Evolutionary conservation across 30 jellyfish, hydroid and myxozoan genomes (phyloP), one percentile per base, ranked within the genome.

Genomic region (Turritopsis rubra): DNA sequence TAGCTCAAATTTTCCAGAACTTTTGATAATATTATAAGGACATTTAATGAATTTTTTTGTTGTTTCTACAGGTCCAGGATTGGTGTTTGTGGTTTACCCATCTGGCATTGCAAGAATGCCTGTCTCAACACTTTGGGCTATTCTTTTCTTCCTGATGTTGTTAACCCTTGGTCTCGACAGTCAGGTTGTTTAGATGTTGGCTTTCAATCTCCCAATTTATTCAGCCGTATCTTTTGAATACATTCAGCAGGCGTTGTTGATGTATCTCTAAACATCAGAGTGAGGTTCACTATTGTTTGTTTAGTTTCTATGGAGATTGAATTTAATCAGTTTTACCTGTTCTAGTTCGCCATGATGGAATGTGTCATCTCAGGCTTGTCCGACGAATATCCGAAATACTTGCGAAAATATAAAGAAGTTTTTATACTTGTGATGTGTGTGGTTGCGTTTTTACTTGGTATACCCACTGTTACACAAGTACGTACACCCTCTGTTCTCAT

Each of bases 51-150:
- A n/a, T n/a, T n/a, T n/a, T n/a, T n/a, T n/a, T n/a, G n/a, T n/a
- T n/a, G n/a, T 53, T 54, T 0, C 65, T 52, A 31, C 53, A 89
- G 96, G 96, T 54, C 96, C 96, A 7, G 96, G 96, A 25, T 76
- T 89, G 54, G 96, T 91, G 16, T 89, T 89, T 75, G 91, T 89
- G 24, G 96, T 91, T 3, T 89, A 89, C 81, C 96, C 96, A 53
- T 91, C 88, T 28, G 96, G 96, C 70, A 89, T 89, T 66, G 92
- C 96, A 13, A 91, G 85, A 83, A 89, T 89, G 96, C 96, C 96
- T 29, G 89, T 89, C 24, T 85, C 96, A 20, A 86, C 96, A 65
- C 60, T 89, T 16, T 89, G 96, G 96, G 96, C 96, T 9, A 81
- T 89, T 28, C 84, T 89, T 66, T 89, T 89, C 86, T 89, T 89